These are phyloP conservation scores for Phyllotreta cruciferae DNA, from an alignment of 2,888 invertebrate genomes.

Conservation along the genomic window DNA sequence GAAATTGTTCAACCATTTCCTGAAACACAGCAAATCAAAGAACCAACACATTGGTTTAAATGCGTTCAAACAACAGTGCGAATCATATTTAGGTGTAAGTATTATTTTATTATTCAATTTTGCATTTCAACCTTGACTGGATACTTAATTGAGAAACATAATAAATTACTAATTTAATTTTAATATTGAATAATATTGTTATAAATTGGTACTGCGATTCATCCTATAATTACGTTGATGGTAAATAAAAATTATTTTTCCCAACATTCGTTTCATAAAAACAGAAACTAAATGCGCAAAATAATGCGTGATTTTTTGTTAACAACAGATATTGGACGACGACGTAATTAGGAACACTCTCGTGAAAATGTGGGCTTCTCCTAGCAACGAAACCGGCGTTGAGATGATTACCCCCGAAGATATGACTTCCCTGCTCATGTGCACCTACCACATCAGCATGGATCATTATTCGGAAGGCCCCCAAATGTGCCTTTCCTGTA, in stretches of 20 bases:
- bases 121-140: not conserved
- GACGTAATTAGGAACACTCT: conserved; percentile 71
- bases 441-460: conserved; percentile 81
- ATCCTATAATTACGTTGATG: too few species aligned
- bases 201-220: too few species aligned
- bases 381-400: conserved; percentile 59
- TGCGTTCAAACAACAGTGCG: conserved; percentile 77
- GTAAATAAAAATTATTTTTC: too few species aligned
- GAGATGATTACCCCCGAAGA: conserved; percentile 69
- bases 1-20: conserved; percentile 72
- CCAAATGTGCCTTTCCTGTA: conserved; percentile 65
- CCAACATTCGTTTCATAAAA: too few species aligned
- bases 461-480: conserved; percentile 76
- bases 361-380: conserved; percentile 66
- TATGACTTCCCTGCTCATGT: conserved; percentile 71
- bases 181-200: too few species aligned
- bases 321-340: conserved; percentile 61
- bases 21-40: conserved; percentile 67
- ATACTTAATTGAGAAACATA: not conserved
- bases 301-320: too few species aligned
- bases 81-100: conserved; percentile 65
- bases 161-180: conserved; percentile 4
- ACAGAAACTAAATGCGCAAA: too few species aligned
- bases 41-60: conserved; percentile 68
- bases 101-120: not conserved